Evolutionary conservation across 2,113 vertebrate species (phyloP), one percentile per base, ranked within the genome.

Genomic region (Atlantisia rogersi): DNA sequence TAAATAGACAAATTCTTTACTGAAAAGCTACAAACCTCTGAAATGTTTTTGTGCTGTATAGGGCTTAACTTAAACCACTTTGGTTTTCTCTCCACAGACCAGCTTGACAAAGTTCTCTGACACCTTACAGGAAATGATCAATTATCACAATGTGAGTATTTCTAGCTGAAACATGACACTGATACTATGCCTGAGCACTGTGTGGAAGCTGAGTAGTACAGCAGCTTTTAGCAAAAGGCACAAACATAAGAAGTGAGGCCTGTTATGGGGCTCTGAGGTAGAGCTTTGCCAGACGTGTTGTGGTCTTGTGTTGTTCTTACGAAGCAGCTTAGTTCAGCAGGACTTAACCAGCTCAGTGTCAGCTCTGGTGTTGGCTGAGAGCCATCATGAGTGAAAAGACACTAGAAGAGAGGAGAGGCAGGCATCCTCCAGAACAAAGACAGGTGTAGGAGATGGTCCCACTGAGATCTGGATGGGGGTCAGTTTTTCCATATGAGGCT

Each of bases 91-190:
- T 85, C 90, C 91, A 76, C 98, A 99, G 99, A 98, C 97, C 62
- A 99, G 98, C 95, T 98, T 99, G 97, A 98, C 97, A 5, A 99
- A 99, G 95, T 99, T 99, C 98, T 99, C 99, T 2, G 99, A 99
- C 90, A 99, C 98, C 63, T 98, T 99, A 80, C 99, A 99, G 94
- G 99, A 99, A 97, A 99, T 99, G 99, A 99, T 99, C 96, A 99
- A 99, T 98, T 99, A 99, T 96, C 99, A 99, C 97, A 99, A 98
- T 91, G 99, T 99, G 98, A 95, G 99, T 98, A 58, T 91, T 86
- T 96, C 29, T 85, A 73, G 50, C n/a, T 81, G 74, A 79, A 92
- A 16, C 2, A 0, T 31, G 24, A 6, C 37, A 19, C 28, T 32
- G 39, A 13, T 52, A 46, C 44, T 19, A 46, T 46, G 44, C 44